Conservation (phyloP, 2,888 invertebrate species). For the Hirudinaria manillensis region DNA sequence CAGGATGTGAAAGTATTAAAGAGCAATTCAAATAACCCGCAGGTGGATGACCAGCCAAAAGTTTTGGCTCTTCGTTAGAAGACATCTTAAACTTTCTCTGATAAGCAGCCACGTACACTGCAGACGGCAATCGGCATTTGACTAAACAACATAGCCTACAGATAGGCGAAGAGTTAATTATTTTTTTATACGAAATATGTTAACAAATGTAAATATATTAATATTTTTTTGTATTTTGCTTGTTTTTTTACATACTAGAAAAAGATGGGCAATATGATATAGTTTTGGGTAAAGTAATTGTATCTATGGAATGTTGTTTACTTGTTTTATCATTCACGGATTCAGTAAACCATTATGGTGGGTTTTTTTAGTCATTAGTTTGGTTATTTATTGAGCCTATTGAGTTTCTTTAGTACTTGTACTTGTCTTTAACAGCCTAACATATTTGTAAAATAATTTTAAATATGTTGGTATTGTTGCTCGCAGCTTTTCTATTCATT, state of each 20-base stretch:
- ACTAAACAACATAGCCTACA: neutral
- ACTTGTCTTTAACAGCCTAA: neutral
- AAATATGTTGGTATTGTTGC: neutral
- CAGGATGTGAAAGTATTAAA: neutral
- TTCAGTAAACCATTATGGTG: no score
- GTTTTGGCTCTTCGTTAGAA: constrained; percentile 22
- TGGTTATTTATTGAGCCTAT: neutral
- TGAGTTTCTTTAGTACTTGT: neutral
- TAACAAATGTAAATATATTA: neutral
- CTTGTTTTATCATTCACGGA: no score
- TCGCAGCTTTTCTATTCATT: constrained; percentile 89
- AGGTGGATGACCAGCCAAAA: constrained; percentile 75
- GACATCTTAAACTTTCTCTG: constrained; percentile 16
- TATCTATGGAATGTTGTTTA: no score
- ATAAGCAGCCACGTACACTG: constrained; percentile 18
- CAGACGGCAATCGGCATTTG: neutral
- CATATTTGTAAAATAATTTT: no score
- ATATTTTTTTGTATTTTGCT: neutral
- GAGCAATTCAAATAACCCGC: constrained; percentile 64
- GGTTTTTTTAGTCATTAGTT: neutral
- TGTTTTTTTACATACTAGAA: neutral
- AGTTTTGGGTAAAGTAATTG: neutral
- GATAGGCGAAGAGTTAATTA: neutral
- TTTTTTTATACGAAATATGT: neutral
- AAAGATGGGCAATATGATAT: no score